phyloP scores from a whole-genome alignment of 2,888 invertebrate genomes.

The Drosophila mercatorum region DNA sequence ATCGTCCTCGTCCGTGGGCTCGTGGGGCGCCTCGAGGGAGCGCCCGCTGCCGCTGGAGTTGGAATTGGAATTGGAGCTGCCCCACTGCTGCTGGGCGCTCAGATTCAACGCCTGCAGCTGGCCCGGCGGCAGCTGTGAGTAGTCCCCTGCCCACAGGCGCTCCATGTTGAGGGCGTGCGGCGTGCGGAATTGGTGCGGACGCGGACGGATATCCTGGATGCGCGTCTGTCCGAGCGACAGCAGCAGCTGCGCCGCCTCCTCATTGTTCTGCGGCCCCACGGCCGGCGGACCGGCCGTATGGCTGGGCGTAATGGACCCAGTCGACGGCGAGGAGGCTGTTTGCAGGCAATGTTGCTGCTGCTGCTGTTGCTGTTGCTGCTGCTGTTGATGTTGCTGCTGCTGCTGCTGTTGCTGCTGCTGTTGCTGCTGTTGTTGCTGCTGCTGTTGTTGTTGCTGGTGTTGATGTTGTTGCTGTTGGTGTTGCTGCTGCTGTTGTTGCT shows the following conservation, averaged over 20 bases:
- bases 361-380: constrained; percentile 51
- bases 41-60: constrained; percentile 72
- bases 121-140: constrained; percentile 92
- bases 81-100: constrained; percentile 86
- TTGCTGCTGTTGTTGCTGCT: constrained; percentile 43
- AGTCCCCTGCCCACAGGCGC: constrained; percentile 94
- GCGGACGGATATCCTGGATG: constrained; percentile 85
- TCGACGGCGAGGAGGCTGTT: constrained; percentile 85
- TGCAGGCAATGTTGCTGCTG: constrained; percentile 68
- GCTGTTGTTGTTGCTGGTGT: constrained; percentile 52
- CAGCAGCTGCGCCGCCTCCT: constrained; percentile 89
- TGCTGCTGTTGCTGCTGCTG: constrained; percentile 63
- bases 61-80: constrained; percentile 78
- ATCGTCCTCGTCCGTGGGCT: constrained; percentile 90
- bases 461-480: constrained; percentile 61
- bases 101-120: constrained; percentile 92
- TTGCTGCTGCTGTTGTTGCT: constrained; percentile 64
- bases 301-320: constrained; percentile 83
- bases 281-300: constrained; percentile 84
- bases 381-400: constrained; percentile 51
- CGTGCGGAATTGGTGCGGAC: constrained; percentile 85
- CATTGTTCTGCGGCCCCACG: constrained; percentile 85
- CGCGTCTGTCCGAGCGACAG: constrained; percentile 90
- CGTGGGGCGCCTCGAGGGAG: constrained; percentile 81
- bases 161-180: constrained; percentile 94